phyloP scores from a whole-genome alignment of 1,140 invertebrate genomes.

The Euura saliciscinereae region DNA sequence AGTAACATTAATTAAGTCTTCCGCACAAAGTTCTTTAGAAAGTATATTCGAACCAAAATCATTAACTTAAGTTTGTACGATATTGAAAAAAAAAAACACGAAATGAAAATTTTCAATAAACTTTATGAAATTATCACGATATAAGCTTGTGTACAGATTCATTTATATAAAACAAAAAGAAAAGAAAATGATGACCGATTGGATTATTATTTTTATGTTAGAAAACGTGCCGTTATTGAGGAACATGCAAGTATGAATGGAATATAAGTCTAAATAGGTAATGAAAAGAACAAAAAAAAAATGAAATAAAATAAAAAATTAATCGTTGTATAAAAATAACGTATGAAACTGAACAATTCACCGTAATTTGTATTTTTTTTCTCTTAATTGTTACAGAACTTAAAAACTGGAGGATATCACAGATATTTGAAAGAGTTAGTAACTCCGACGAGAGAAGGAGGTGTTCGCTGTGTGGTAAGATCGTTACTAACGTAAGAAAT shows the following conservation, averaged over 20 bases:
- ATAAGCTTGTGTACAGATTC: constrained; percentile 1
- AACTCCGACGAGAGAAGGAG: constrained; percentile 67
- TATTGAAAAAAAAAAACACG: neutral
- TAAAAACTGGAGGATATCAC: constrained; percentile 71
- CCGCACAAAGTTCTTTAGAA: neutral
- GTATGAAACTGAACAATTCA: constrained; percentile 19
- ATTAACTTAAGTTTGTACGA: neutral
- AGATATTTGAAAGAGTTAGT: constrained; percentile 69
- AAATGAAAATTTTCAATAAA: neutral
- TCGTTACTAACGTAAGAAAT: constrained; percentile 71
- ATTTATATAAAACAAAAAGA: constrained; percentile 3
- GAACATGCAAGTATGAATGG: constrained; percentile 15
- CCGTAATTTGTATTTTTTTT: constrained; percentile 33
- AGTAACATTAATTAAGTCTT: neutral
- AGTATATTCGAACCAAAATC: too few species aligned
- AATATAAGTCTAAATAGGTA: constrained; percentile 8
- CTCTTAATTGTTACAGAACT: constrained; percentile 68
- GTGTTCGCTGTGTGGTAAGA: constrained; percentile 70
- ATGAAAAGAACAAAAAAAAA: neutral
- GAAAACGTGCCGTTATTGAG: neutral
- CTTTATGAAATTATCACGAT: neutral
- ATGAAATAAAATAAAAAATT: neutral
- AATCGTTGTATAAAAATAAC: neutral
- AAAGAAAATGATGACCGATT: neutral
- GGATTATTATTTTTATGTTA: neutral